Evolutionary conservation across 2,113 vertebrate species (phyloP).

Genomic region (Hemicordylus capensis): DNA sequence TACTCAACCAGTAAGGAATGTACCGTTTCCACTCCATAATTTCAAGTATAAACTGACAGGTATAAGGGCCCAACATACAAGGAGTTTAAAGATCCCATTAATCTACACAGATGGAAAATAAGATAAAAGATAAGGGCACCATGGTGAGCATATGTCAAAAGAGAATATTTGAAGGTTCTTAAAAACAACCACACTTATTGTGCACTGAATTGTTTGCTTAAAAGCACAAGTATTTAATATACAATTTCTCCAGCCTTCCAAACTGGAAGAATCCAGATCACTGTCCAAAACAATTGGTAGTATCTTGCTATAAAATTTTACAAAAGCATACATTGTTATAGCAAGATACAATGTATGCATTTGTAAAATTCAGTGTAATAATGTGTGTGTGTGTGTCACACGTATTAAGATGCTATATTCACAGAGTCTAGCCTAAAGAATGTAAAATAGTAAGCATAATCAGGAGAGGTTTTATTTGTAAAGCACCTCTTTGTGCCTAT

Average conservation of each 20-base stretch:
- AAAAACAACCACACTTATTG: not conserved
- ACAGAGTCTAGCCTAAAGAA: not conserved
- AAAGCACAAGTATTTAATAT: not conserved
- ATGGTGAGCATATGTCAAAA: slow-evolving; percentile 15
- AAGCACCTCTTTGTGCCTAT: not conserved
- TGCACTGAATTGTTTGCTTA: not conserved
- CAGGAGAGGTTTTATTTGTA: not conserved
- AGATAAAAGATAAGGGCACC: slow-evolving; percentile 26
- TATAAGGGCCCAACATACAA: not conserved
- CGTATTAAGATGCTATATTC: not conserved
- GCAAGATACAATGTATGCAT: not conserved
- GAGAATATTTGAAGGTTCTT: slow-evolving; percentile 2
- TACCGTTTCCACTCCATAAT: slow-evolving; percentile 42
- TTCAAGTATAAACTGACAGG: slow-evolving; percentile 31
- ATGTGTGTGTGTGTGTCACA: too few species aligned
- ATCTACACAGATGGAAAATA: slow-evolving; percentile 28
- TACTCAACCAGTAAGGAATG: slow-evolving; percentile 35
- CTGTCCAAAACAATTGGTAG: not conserved
- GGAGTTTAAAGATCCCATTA: slow-evolving; percentile 42
- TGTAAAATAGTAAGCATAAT: not conserved
- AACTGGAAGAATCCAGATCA: not conserved
- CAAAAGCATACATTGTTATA: too few species aligned
- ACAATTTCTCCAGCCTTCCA: not conserved
- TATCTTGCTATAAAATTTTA: not conserved
- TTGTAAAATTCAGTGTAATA: not conserved